These are phyloP conservation scores for Hypsopygia costalis DNA, from an alignment of 2,888 invertebrate species.

Conservation along the genomic window DNA sequence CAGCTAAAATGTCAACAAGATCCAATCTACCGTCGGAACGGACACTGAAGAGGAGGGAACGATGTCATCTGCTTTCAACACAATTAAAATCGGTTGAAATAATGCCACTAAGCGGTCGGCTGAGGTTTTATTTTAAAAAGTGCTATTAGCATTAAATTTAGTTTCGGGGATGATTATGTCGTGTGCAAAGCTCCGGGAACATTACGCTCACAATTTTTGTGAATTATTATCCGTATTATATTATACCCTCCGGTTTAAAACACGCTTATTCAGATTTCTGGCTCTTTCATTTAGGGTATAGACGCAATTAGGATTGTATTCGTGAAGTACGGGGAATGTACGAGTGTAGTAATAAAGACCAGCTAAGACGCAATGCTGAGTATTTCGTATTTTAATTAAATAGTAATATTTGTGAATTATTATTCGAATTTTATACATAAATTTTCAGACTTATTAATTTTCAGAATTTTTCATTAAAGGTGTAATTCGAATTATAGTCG, in stretches of 20 bases:
- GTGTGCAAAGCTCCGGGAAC: slow-evolving; percentile 65
- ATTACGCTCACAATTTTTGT: slow-evolving; percentile 76
- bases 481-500: too few relatives aligned
- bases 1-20: slow-evolving; percentile 39
- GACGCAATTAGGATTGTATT: neutral
- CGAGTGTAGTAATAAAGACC: neutral
- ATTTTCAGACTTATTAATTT: too few relatives aligned
- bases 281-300: slow-evolving; percentile 31
- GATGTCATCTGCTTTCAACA: slow-evolving; percentile 79
- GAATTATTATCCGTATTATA: slow-evolving; percentile 66
- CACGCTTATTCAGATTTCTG: slow-evolving; percentile 64
- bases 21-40: slow-evolving; percentile 25
- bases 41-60: slow-evolving; percentile 78
- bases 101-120: slow-evolving; percentile 73
- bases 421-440: too few relatives aligned
- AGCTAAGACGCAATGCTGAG: too few relatives aligned
- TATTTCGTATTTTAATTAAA: too few relatives aligned
- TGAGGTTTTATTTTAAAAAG: slow-evolving; percentile 76
- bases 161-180: slow-evolving; percentile 54
- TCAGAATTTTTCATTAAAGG: too few relatives aligned
- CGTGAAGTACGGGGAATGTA: neutral
- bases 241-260: slow-evolving; percentile 59
- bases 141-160: slow-evolving; percentile 80
- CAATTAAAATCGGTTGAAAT: slow-evolving; percentile 81
- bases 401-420: too few relatives aligned